phyloP scores from a whole-genome alignment of 2,113 vertebrate species.

The Chaenocephalus aceratus region DNA sequence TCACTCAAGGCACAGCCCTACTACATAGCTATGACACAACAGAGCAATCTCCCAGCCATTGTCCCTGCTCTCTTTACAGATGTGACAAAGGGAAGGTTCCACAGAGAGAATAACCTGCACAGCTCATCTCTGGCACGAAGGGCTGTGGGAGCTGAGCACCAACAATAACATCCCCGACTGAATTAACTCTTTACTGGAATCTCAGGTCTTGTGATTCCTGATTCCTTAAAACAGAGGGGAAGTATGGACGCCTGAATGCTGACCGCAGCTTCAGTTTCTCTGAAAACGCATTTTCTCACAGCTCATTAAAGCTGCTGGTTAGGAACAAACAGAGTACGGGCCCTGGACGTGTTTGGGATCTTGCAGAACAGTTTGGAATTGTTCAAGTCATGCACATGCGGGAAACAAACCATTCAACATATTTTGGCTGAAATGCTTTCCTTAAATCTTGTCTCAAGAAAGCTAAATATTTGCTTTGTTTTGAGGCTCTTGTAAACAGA shows the following conservation, averaged over 20 bases:
- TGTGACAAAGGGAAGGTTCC: constrained; percentile 66
- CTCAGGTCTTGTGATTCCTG: constrained; percentile 3
- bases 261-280: background rate
- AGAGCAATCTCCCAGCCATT: constrained; percentile 7
- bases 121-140: constrained; percentile 27
- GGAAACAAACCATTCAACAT: background rate
- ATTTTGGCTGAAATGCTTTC: background rate
- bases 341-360: background rate
- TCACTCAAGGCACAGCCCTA: no score
- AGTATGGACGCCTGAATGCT: background rate
- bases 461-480: background rate
- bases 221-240: constrained; percentile 21
- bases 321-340: background rate
- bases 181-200: background rate
- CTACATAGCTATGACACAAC: background rate
- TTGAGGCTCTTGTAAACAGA: background rate
- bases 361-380: background rate
- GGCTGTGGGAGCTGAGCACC: background rate
- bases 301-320: background rate
- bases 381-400: background rate
- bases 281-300: background rate
- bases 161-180: background rate
- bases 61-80: constrained; percentile 14
- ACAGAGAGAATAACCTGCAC: constrained; percentile 29
- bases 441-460: background rate